Conservation (phyloP, 2,797 vertebrate species). For the Paedocypris micromegethes region DNA sequence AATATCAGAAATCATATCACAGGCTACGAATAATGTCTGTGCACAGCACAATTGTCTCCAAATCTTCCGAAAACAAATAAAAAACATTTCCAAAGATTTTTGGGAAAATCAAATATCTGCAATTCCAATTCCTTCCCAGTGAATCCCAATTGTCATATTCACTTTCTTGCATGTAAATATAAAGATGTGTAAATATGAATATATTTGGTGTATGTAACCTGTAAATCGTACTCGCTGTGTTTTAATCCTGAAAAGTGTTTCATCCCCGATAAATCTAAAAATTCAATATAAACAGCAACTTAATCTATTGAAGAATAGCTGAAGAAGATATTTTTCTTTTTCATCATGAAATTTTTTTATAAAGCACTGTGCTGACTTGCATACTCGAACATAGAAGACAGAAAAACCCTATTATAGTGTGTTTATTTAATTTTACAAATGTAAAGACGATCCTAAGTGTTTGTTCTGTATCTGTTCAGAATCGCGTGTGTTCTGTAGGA, state of each 20-base stretch:
- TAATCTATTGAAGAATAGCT: slow-evolving; percentile 2
- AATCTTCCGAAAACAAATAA: background rate
- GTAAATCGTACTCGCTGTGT: slow-evolving; percentile 29
- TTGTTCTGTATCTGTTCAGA: slow-evolving; percentile 40
- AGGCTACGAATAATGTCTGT: too few relatives aligned
- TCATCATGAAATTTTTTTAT: slow-evolving; percentile 51
- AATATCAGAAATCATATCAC: slow-evolving; percentile 21
- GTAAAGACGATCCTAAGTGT: slow-evolving; percentile 51
- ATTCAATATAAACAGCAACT: background rate
- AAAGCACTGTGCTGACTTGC: slow-evolving; percentile 52
- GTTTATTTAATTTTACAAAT: background rate
- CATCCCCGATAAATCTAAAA: background rate
- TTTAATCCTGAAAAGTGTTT: background rate
- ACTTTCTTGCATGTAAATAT: slow-evolving; percentile 33
- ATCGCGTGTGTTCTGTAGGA: slow-evolving; percentile 50
- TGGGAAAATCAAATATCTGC: background rate
- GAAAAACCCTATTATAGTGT: too few relatives aligned
- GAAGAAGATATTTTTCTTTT: slow-evolving; percentile 29
- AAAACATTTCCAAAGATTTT: too few relatives aligned
- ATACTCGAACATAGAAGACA: background rate
- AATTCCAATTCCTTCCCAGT: background rate
- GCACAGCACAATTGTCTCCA: slow-evolving; percentile 3
- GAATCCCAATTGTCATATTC: slow-evolving; percentile 16
- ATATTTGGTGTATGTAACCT: slow-evolving; percentile 37
- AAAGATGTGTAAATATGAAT: slow-evolving; percentile 26